phyloP scores from a whole-genome alignment of 2,113 vertebrate genomes.

The Melanotaenia duboulayi region DNA sequence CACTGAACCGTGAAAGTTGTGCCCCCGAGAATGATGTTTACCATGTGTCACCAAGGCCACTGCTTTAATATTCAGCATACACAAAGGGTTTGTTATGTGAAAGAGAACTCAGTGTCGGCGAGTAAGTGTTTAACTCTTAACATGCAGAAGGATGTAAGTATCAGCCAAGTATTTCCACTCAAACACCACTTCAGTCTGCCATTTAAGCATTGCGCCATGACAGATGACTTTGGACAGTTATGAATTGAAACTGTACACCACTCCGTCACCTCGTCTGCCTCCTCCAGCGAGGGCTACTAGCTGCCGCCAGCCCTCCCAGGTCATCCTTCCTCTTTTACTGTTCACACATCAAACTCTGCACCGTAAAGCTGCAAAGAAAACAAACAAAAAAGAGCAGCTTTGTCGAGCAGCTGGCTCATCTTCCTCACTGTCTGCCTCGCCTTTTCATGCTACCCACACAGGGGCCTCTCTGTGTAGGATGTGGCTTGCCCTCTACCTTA shows the following conservation, averaged over 20 bases:
- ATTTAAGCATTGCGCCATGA: constrained; percentile 13
- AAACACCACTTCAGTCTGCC: constrained; percentile 36
- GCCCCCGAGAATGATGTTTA: constrained; percentile 30
- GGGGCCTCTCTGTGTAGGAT: constrained; percentile 18
- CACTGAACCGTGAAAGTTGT: constrained; percentile 42
- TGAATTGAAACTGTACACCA: neutral
- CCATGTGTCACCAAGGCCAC: constrained; percentile 14
- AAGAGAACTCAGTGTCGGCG: neutral
- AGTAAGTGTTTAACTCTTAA: constrained; percentile 1
- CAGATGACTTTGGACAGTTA: neutral
- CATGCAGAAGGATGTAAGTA: neutral
- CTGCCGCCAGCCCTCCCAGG: neutral
- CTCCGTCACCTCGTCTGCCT: neutral
- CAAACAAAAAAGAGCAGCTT: neutral
- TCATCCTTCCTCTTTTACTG: constrained; percentile 9
- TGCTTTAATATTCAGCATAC: constrained; percentile 8
- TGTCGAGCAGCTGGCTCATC: constrained; percentile 52
- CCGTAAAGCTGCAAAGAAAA: neutral
- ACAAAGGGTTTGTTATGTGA: constrained; percentile 1
- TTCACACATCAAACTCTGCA: constrained; percentile 15
- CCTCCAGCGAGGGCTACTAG: neutral
- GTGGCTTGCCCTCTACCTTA: constrained; percentile 35
- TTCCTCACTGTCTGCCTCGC: constrained; percentile 38
- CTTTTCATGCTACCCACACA: constrained; percentile 20
- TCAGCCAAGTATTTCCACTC: constrained; percentile 38